Base-by-base conservation (phyloP, 2,113 vertebrate species). In the Pavo muticus region DNA sequence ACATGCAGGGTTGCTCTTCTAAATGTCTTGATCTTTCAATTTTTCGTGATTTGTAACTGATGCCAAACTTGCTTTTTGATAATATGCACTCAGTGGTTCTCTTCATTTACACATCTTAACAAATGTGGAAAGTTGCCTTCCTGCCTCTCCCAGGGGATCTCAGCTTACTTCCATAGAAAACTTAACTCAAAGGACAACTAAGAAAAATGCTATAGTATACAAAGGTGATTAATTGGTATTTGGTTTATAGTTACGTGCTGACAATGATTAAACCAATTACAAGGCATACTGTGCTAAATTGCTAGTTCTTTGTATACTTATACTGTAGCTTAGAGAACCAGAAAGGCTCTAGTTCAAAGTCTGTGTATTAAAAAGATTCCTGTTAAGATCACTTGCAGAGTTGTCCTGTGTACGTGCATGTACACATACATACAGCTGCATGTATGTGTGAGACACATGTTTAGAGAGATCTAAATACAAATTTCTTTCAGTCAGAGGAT, bases 191-290 rank as follows among this genome's bases (percentile, higher is more conserved):
- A 90, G 96, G 81, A 87, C 61, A 96, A 75, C 56, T 87, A 95
- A 93, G 96, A 94, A 97, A 93, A 97, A 88, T 86, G 37, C 87
- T 50, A 83, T 79, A 9, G 92, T 96, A 93, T 84, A 91, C 85
- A 93, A 96, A 93, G 88, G 94, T 8, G 37, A 86, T 91, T 98
- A 98, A 97, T 96, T 97, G 95, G 84, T 97, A 94, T 97, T 97
- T 97, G 80, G 89, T 96, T 97, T 97, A 96, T 93, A 96, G 96
- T 95, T 96, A 74, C 97, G 95, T 93, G 96, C 96, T 97, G 97
- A 90, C 92, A 97, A 92, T 67, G 65, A 98, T 97, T 97, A 97
- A 97, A 92, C 94, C 97, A 97, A 97, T 98, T 97, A 96, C 95
- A 94, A 96, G 80, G 73, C 88, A 11, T 94, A 93, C 92, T 94